phyloP scores from a whole-genome alignment of 2,113 vertebrate genomes.

The Corapipo altera region DNA sequence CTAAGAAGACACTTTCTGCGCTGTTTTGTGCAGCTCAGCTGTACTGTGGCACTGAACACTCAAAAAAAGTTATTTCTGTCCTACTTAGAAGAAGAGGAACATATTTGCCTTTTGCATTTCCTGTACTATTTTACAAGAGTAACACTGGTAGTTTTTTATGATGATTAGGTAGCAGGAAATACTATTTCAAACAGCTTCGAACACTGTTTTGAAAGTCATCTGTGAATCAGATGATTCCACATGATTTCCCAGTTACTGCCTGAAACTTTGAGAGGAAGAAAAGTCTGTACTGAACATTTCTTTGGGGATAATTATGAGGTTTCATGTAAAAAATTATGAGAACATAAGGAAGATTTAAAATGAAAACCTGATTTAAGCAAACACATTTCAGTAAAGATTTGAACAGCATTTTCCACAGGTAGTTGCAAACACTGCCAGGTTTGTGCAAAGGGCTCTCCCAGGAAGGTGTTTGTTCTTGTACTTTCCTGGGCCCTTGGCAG shows the following conservation, averaged over 20 bases:
- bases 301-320: neutral
- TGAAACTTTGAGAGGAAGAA: neutral
- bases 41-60: neutral
- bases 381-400: neutral
- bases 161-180: neutral
- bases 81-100: neutral
- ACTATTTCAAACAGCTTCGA: neutral
- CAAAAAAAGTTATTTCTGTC: neutral
- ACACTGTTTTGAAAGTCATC: neutral
- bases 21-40: neutral
- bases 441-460: neutral
- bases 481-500: neutral
- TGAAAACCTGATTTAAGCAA: neutral
- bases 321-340: neutral
- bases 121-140: neutral
- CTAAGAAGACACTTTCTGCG: neutral
- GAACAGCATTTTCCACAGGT: neutral
- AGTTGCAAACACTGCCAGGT: neutral
- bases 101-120: neutral
- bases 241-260: neutral
- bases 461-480: neutral
- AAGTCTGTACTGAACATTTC: neutral
- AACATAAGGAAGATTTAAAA: neutral
- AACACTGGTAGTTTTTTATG: neutral
- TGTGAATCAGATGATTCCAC: constrained; percentile 5